phyloP scores from a whole-genome alignment of 2,113 vertebrate genomes.

The Triplophysa rosa region DNA sequence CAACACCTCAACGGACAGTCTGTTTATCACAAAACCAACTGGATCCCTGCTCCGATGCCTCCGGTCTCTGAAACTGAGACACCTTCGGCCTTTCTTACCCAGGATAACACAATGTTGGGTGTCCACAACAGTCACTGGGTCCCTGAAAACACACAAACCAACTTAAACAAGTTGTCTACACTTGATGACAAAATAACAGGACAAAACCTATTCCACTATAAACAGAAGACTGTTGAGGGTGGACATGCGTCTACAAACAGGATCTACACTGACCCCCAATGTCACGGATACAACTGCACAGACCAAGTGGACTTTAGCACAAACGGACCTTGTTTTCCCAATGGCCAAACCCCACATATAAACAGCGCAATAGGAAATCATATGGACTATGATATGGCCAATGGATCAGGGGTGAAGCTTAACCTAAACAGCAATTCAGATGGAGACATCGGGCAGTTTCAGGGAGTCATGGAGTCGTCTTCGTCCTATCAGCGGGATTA shows the following conservation, averaged over 20 bases:
- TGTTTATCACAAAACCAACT: background rate
- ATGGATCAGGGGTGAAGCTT: background rate
- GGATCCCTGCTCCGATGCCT: background rate
- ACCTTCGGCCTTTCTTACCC: background rate
- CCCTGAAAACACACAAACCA: constrained; percentile 12
- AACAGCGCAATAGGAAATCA: background rate
- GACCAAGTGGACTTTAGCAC: constrained; percentile 7
- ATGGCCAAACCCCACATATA: constrained; percentile 39
- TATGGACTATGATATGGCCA: constrained; percentile 41
- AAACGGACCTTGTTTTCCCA: constrained; percentile 39
- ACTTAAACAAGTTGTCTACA: constrained; percentile 35
- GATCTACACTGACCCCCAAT: background rate
- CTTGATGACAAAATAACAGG: constrained; percentile 22
- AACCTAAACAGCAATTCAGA: constrained; percentile 15
- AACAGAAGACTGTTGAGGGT: constrained; percentile 11
- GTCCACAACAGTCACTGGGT: constrained; percentile 44
- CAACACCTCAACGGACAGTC: constrained; percentile 26
- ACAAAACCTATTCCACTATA: background rate
- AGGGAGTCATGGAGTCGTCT: constrained; percentile 21
- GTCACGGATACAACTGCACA: constrained; percentile 39
- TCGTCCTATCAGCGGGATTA: constrained; percentile 47
- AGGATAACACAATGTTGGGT: background rate
- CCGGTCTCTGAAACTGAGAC: background rate
- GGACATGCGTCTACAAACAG: background rate
- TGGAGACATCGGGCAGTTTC: constrained; percentile 45